Conservation (phyloP, 2,797 vertebrate species). For the Squalus acanthias region DNA sequence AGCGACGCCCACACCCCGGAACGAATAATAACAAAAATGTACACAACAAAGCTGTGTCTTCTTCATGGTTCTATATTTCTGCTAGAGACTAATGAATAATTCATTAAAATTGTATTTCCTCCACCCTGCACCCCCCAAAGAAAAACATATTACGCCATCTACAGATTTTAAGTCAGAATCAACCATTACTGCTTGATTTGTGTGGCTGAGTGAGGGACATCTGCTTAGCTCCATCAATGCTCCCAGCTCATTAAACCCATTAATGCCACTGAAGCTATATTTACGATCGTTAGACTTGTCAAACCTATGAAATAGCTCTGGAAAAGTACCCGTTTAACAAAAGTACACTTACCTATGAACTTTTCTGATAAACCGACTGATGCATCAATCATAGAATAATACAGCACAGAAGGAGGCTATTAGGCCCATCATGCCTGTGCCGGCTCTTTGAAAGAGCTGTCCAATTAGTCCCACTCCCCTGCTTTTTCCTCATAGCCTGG, state of each 20-base stretch:
- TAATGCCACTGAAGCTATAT: constrained; percentile 5
- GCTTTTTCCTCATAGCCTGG: background rate
- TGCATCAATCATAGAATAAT: background rate
- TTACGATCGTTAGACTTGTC: background rate
- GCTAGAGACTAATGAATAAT: background rate
- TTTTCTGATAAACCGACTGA: background rate
- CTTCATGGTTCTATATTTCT: background rate
- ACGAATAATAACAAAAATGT: background rate
- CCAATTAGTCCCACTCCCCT: background rate
- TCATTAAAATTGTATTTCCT: background rate
- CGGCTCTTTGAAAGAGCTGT: background rate
- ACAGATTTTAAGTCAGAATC: background rate
- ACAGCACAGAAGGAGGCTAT: background rate
- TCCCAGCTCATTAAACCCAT: background rate
- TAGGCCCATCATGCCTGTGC: too few relatives aligned
- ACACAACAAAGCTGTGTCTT: background rate
- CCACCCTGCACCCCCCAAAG: background rate
- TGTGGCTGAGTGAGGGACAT: background rate
- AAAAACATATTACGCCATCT: background rate
- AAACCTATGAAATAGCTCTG: background rate
- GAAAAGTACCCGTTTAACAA: background rate
- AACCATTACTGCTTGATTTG: background rate
- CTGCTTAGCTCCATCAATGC: background rate
- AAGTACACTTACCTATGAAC: background rate
- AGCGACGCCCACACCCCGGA: too few relatives aligned